Base-by-base conservation (phyloP, 1,140 invertebrate species). In the Drosophila subobscura region DNA sequence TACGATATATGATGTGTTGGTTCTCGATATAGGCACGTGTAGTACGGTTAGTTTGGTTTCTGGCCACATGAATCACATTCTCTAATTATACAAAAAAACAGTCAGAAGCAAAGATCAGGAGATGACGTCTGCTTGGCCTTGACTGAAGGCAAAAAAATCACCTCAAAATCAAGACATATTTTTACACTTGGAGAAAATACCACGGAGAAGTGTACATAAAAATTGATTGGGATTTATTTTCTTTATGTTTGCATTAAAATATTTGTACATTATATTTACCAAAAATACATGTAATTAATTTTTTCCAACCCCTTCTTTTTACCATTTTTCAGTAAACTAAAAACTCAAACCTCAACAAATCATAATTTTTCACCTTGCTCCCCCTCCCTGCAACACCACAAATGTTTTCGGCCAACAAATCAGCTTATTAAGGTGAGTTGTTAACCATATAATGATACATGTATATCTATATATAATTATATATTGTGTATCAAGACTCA, bases 371-470 rank as follows among this genome's bases (percentile, higher is more conserved):
- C 40, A 16, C 41, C 59, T 53, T 60, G 23, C 47, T 27, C 51
- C 33, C n/a, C n/a, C n/a, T n/a, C 50, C 20, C 29, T 58, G 42
- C 50, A 41, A 27, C 49, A 53, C 41, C 66, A 70, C 65, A 78
- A 84, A 83, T 83, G 79, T 75, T 67, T 74, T 70, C 67, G 55
- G 53, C 50, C 80, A 58, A 29, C 54, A 77, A 71, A 64, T 65
- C 60, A 45, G 50, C 57, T 73, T 58, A 65, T 67, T 85, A 86
- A 85, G 81, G 81, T 85, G 58, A 85, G 81, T 81, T 81, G 20
- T 45, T 54, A 23, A 29, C 52, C 29, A 49, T n/a, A n/a, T n/a
- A n/a, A n/a, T n/a, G n/a, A n/a, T n/a, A n/a, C n/a, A n/a, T n/a
- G n/a, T n/a, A n/a, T n/a, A n/a, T n/a, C n/a, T 50, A 60, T 56